Evolutionary conservation across 2,113 vertebrate genomes (phyloP).

Genomic region (Carettochelys insculpta): DNA sequence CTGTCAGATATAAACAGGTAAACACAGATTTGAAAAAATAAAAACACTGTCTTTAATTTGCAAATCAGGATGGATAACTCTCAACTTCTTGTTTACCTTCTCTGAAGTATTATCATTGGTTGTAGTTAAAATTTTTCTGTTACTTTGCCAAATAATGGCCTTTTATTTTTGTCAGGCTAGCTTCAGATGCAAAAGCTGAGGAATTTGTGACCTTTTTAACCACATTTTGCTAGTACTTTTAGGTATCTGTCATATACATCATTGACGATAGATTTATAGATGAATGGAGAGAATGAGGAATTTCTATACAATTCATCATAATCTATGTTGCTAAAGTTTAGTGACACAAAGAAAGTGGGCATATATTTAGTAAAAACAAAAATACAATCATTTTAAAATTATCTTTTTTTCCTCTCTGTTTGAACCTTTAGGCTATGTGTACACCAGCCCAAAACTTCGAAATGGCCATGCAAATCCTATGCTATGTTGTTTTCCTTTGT

Average conservation of each 20-base stretch:
- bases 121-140: background rate
- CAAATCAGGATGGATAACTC: background rate
- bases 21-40: background rate
- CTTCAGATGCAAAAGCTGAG: background rate
- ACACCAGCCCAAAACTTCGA: too few relatives aligned
- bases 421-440: too few relatives aligned
- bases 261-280: background rate
- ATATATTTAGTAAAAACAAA: background rate
- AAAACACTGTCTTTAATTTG: background rate
- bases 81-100: background rate
- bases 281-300: background rate
- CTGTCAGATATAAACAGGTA: background rate
- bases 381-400: background rate
- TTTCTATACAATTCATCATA: background rate
- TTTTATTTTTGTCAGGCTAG: background rate
- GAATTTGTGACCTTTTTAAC: background rate
- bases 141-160: background rate
- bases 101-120: background rate
- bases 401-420: background rate
- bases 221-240: background rate
- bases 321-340: background rate
- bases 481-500: too few relatives aligned
- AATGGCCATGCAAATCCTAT: too few relatives aligned
- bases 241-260: background rate
- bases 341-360: background rate